Evolutionary conservation across 2,797 vertebrate species (phyloP).

Genomic region (Amphiprion clarkii): DNA sequence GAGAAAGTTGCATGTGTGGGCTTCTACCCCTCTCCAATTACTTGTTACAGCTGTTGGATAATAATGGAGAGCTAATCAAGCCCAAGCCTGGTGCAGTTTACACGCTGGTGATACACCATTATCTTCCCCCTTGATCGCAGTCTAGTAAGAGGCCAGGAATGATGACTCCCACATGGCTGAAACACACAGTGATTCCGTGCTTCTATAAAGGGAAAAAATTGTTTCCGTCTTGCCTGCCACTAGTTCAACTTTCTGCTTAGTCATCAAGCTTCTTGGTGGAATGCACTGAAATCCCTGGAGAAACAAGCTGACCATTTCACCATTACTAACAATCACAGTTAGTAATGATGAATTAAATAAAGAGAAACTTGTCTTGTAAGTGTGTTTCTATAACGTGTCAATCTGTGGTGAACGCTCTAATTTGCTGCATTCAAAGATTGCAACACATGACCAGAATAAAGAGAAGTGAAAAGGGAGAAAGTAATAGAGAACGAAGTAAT

Average conservation of each 20-base stretch:
- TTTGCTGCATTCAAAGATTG: no score
- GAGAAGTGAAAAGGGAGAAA: no score
- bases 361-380: no score
- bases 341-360: not conserved
- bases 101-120: slow-evolving; percentile 35
- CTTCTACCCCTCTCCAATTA: slow-evolving; percentile 38
- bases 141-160: slow-evolving; percentile 58
- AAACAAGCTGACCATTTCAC: slow-evolving; percentile 2
- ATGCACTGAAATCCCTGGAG: not conserved
- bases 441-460: no score
- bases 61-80: slow-evolving; percentile 62
- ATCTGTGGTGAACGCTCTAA: no score
- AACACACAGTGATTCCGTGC: slow-evolving; percentile 19
- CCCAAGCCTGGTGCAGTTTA: slow-evolving; percentile 51
- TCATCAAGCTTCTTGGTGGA: slow-evolving; percentile 41
- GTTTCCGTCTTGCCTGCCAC: slow-evolving; percentile 39
- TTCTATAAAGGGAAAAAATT: slow-evolving; percentile 26
- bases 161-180: slow-evolving; percentile 62
- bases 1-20: slow-evolving; percentile 20
- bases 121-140: slow-evolving; percentile 36
- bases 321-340: not conserved
- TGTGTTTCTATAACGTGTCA: no score
- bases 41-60: slow-evolving; percentile 47
- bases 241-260: slow-evolving; percentile 43
- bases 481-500: no score